These are phyloP conservation scores for Chironomus striatipennis DNA, from an alignment of 1,140 invertebrate species.

Conservation along the genomic window DNA sequence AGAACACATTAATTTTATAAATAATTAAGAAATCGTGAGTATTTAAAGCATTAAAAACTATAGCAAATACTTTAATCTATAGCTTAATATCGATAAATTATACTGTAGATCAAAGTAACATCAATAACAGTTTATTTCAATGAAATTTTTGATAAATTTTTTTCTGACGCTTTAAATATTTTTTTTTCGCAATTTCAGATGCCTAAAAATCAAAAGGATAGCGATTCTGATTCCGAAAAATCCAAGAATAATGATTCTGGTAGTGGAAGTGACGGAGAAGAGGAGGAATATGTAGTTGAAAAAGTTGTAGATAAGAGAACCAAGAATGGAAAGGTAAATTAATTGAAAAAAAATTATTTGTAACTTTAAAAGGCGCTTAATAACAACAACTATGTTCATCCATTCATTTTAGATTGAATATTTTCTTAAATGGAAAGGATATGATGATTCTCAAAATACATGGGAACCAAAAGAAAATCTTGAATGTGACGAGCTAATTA, in stretches of 20 bases:
- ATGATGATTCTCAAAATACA: conserved; percentile 59
- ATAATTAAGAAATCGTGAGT: too few species aligned
- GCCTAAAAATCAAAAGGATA: neutral
- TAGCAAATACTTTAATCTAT: too few species aligned
- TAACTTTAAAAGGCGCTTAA: neutral
- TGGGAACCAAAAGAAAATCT: conserved; percentile 87
- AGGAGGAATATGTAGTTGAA: conserved; percentile 23
- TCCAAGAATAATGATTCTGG: neutral
- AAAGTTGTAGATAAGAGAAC: neutral
- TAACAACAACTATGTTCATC: neutral
- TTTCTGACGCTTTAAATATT: neutral
- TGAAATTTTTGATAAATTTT: neutral
- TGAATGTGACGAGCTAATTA: conserved; percentile 86
- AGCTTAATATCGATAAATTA: too few species aligned
- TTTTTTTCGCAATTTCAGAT: neutral
- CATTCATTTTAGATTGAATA: conserved; percentile 34
- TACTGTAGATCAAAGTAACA: too few species aligned
- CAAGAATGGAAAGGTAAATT: conserved; percentile 10
- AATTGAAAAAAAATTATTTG: neutral
- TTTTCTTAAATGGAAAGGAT: conserved; percentile 39
- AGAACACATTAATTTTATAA: too few species aligned
- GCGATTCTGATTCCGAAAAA: neutral
- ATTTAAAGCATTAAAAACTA: too few species aligned
- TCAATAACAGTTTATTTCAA: neutral
- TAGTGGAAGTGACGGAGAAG: neutral